Percentiles rank a stretch among this genome's conserved stretches.
Conservation (phyloP, 2,888 invertebrate species). For the Coenonympha glycerion region DNA sequence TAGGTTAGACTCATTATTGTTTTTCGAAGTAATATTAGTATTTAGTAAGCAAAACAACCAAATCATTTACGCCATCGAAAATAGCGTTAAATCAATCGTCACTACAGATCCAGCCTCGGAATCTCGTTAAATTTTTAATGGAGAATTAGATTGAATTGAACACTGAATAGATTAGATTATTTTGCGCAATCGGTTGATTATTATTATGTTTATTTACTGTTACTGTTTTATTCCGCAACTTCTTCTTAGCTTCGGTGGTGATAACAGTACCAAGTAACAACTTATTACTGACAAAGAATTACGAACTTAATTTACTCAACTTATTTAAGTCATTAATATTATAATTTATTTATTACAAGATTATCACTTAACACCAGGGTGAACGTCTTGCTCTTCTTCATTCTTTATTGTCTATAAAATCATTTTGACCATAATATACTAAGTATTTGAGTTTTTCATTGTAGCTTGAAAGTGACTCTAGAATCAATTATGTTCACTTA, state of each 20-base stretch:
- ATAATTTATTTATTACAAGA: too few relatives aligned
- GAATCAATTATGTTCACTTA: too few relatives aligned
- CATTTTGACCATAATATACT: too few relatives aligned
- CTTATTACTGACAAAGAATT: too few relatives aligned
- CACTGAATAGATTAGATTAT: constrained; percentile 6
- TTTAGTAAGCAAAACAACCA: constrained; percentile 12
- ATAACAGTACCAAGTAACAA: neutral
- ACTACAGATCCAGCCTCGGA: constrained; percentile 19
- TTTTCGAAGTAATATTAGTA: neutral
- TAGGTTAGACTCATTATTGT: neutral
- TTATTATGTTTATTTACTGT: neutral
- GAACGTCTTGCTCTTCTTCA: too few relatives aligned
- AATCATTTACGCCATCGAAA: constrained; percentile 17
- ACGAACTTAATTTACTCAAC: too few relatives aligned
- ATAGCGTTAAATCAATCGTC: constrained; percentile 21
- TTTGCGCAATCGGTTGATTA: constrained; percentile 3
- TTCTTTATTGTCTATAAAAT: too few relatives aligned
- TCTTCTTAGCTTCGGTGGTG: neutral
- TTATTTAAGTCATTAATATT: too few relatives aligned
- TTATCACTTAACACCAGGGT: too few relatives aligned
- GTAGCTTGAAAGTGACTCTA: too few relatives aligned
- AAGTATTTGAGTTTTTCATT: too few relatives aligned
- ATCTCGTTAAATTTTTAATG: constrained; percentile 25
- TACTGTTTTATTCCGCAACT: too few relatives aligned
- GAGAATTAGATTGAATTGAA: constrained; percentile 10